phyloP scores from a whole-genome alignment of 2,888 invertebrate genomes.

The Mallateleia sp. region DNA sequence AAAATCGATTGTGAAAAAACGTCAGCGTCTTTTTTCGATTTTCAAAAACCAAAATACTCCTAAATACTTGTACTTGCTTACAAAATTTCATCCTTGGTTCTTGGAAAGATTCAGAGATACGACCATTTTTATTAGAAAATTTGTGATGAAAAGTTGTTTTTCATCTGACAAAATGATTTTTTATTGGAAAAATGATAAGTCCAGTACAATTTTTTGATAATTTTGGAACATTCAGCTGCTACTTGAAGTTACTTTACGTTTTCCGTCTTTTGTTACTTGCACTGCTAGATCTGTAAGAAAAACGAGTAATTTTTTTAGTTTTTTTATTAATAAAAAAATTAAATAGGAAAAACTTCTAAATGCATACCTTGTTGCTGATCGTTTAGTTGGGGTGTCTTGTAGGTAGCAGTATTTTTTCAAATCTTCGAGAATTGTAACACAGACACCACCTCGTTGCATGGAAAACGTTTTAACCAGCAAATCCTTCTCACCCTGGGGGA shows the following conservation, averaged over 20 bases:
- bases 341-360: slow-evolving; percentile 3
- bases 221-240: slow-evolving; percentile 3
- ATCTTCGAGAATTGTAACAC: slow-evolving; percentile 6
- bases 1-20: slow-evolving; percentile 19
- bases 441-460: background rate
- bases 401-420: background rate
- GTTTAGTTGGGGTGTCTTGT: background rate
- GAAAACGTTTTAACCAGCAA: background rate
- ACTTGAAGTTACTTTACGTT: slow-evolving; percentile 3
- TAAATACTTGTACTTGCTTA: slow-evolving; percentile 4
- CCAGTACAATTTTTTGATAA: no score
- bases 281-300: slow-evolving; percentile 10
- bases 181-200: no score
- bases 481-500: slow-evolving; percentile 6
- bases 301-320: slow-evolving; percentile 2
- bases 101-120: background rate
- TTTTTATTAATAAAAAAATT: slow-evolving; percentile 7
- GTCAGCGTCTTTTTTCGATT: slow-evolving; percentile 11
- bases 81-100: slow-evolving; percentile 13
- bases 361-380: slow-evolving; percentile 4
- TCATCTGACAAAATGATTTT: no score
- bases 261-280: slow-evolving; percentile 54
- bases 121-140: slow-evolving; percentile 21
- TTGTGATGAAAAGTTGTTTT: no score
- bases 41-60: background rate